Percentiles rank a stretch among this genome's conserved stretches.
Conservation (phyloP, 2,113 vertebrate genomes). For the Ia io region DNA sequence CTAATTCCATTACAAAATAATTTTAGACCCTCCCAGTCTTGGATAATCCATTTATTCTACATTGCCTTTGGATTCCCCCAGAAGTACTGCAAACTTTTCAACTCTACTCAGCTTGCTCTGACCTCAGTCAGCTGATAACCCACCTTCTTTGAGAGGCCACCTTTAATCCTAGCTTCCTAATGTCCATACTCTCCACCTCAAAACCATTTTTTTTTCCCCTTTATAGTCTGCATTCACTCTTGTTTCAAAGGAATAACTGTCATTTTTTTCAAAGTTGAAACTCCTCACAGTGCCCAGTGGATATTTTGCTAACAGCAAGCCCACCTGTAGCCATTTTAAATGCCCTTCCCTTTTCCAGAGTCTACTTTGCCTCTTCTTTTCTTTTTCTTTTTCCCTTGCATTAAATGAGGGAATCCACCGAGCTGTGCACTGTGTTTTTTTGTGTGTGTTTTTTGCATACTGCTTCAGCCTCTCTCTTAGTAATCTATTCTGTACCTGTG, state of each 20-base stretch:
- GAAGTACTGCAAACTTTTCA: neutral
- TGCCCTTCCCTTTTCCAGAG: neutral
- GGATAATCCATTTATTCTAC: neutral
- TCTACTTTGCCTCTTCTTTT: neutral
- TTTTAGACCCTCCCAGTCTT: neutral
- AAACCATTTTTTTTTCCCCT: neutral
- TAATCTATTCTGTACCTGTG: neutral
- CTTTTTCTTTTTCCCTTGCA: neutral
- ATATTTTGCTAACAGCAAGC: neutral
- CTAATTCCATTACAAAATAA: neutral
- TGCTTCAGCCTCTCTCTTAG: neutral
- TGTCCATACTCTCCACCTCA: neutral
- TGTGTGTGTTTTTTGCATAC: neutral
- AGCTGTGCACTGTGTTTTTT: neutral
- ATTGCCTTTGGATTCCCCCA: neutral
- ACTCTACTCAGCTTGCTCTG: neutral
- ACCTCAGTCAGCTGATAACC: neutral
- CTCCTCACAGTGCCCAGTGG: neutral
- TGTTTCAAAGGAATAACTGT: neutral
- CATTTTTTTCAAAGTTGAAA: slow-evolving; percentile 4
- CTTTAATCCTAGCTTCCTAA: neutral
- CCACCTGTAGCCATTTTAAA: neutral
- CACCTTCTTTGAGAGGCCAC: neutral
- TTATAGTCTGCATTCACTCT: neutral
- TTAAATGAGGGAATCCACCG: neutral